Percentiles rank a stretch among this genome's conserved stretches.
Evolutionary conservation across 2,113 vertebrate genomes (phyloP).

Genomic region (Manacus vitellinus): DNA sequence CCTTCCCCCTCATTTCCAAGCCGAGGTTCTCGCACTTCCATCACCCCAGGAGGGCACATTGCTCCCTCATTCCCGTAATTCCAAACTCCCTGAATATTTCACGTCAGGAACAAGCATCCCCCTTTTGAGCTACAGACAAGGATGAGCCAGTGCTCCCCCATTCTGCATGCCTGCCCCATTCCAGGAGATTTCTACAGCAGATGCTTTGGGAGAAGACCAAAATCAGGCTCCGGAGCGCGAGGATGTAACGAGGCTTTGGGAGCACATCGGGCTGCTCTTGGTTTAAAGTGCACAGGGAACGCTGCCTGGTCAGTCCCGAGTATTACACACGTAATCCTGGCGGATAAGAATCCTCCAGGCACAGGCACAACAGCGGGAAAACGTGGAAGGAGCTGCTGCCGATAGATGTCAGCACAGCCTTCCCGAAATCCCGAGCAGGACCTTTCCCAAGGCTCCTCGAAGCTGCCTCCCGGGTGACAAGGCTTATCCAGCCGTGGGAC

Average conservation of each 20-base stretch:
- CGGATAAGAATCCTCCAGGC: neutral
- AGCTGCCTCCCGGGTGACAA: neutral
- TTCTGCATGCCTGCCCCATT: accelerated
- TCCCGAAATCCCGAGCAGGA: neutral
- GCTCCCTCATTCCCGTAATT: neutral
- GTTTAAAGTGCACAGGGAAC: accelerated
- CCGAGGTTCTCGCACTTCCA: neutral
- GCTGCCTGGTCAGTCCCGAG: accelerated
- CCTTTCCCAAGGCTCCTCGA: neutral
- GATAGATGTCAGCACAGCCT: constrained; percentile 64
- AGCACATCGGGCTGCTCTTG: accelerated
- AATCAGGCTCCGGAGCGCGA: accelerated
- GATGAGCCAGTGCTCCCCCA: neutral
- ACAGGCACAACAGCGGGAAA: neutral
- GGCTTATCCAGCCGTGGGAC: accelerated
- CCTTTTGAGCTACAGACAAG: neutral
- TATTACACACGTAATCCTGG: accelerated
- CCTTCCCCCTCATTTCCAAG: neutral
- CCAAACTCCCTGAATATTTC: neutral
- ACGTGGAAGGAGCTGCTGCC: neutral
- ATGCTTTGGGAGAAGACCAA: neutral
- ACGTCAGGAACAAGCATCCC: neutral
- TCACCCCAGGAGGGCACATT: accelerated
- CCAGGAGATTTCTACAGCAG: neutral
- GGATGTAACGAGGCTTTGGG: neutral